Evolutionary conservation across 2,888 invertebrate species (phyloP), one percentile per base, ranked within the genome.

Genomic region (Dioctria linearis): DNA sequence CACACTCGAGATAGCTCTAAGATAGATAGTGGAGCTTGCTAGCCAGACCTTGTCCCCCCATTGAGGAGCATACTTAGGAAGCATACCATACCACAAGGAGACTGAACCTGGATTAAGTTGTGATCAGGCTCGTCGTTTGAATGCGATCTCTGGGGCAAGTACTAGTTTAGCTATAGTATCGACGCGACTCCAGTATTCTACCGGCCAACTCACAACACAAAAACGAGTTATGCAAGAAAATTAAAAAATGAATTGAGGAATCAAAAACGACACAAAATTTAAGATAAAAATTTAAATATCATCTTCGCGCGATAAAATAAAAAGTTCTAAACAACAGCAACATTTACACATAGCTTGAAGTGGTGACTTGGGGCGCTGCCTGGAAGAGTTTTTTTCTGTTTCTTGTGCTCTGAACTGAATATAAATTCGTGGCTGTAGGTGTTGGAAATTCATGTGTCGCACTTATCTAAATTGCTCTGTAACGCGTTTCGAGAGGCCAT

Each of bases 381-480:
- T 11, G 2, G 54, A 11, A 51, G 57, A 42, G 57, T 65, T 63
- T 54, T 61, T 66, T 51, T 39, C 66, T 66, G 65, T 46, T 66
- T 46, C 66, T 25, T 43, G 25, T 61, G 54, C 49, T 57, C 63
- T 63, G 76, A 73, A 78, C 63, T 63, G 76, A 73, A 78, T 75
- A 80, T 80, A 80, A 80, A 80, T 82, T 82, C 66, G 61, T 80
- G 79, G 40, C 82, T 80, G 82, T 82, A 82, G 82, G 82, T 82
- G 82, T 82, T 80, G 78, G 80, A 2, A 82, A 82, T 82, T 82
- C 82, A 82, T 82, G 80, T 82, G 82, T 82, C 79, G 80, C 80
- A 80, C 82, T 82, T 82, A 82, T 82, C 82, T 82, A 82, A 82
- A 82, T 82, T 82, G 82, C 82, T 79, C 80, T 66, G 80, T 80